Evolutionary conservation across 2,113 vertebrate genomes (phyloP).

Genomic region (Albula glossodonta): DNA sequence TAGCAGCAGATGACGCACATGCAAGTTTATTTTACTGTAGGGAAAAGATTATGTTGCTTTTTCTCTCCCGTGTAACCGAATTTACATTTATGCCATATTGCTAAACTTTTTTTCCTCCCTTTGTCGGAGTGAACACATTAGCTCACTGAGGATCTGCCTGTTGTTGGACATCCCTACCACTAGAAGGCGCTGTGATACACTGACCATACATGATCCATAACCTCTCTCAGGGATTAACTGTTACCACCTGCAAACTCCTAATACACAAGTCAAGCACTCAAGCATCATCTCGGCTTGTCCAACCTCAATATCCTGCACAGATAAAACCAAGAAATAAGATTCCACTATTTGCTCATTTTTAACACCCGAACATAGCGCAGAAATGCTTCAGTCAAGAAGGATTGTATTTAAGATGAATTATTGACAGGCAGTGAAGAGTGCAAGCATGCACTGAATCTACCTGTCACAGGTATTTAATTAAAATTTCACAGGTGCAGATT

Average conservation of each 20-base stretch:
- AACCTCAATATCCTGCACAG: background rate
- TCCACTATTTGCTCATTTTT: background rate
- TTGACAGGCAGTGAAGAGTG: background rate
- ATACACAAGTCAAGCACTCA: background rate
- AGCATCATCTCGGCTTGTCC: background rate
- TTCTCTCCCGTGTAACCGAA: too few species aligned
- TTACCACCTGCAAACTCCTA: background rate
- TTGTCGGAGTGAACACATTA: background rate
- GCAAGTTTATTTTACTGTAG: too few species aligned
- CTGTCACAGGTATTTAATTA: background rate
- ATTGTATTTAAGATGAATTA: background rate
- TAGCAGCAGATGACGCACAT: too few species aligned
- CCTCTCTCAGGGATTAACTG: background rate
- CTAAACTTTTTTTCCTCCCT: too few species aligned
- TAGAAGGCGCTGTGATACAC: background rate
- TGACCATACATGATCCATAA: background rate
- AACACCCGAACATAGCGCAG: background rate
- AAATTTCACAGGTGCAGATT: background rate
- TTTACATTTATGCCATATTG: too few species aligned
- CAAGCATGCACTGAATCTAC: background rate
- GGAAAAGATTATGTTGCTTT: too few species aligned
- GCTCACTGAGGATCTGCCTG: background rate
- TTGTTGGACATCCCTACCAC: constrained; percentile 4
- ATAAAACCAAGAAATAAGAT: background rate
- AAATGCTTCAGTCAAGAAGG: background rate